phyloP scores from a whole-genome alignment of 1,140 invertebrate genomes.

The Carposina sasakii region DNA sequence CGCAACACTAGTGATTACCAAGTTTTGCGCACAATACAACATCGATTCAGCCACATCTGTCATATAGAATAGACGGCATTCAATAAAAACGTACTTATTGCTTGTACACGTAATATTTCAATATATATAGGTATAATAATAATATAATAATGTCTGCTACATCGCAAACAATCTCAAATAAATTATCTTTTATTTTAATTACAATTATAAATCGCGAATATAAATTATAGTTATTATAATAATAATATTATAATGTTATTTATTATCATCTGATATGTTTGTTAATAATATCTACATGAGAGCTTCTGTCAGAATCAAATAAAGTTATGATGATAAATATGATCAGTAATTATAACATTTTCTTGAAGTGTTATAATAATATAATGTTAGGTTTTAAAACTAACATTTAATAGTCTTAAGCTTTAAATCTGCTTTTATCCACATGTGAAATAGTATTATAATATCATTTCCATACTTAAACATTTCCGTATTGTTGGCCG shows the following conservation, averaged over 20 bases:
- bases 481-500: no score
- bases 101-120: conserved; percentile 68
- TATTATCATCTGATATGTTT: conserved; percentile 70
- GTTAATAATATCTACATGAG: no score
- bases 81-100: conserved; percentile 67
- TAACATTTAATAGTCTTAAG: no score
- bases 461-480: no score
- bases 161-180: conserved; percentile 66
- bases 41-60: conserved; percentile 49
- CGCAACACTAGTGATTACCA: conserved; percentile 43
- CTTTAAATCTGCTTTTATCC: no score
- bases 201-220: conserved; percentile 28
- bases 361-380: no score
- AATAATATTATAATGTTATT: conserved; percentile 41
- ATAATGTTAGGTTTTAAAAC: no score
- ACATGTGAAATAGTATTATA: no score
- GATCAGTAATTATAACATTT: no score
- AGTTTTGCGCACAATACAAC: conserved; percentile 64
- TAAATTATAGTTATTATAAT: conserved; percentile 37
- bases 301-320: no score
- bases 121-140: no score
- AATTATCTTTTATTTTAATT: conserved; percentile 36
- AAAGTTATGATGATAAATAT: no score
- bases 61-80: conserved; percentile 41
- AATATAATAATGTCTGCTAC: conserved; percentile 48